phyloP scores from a whole-genome alignment of 2,888 invertebrate species.

The Pinctada fucata region DNA sequence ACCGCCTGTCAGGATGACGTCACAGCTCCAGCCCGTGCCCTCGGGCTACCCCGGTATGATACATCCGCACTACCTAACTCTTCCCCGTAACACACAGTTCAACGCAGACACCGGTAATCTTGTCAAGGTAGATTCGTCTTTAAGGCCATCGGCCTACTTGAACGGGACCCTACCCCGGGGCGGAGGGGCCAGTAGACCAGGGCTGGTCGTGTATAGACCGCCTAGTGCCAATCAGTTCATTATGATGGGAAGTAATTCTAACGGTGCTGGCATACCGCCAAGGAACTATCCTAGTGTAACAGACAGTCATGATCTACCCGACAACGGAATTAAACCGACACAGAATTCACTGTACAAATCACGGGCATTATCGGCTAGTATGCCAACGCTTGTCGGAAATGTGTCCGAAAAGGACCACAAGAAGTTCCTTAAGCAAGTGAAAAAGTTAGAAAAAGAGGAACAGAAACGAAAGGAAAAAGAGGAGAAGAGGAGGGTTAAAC shows the following conservation, averaged over 20 bases:
- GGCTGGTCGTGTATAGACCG: constrained; percentile 50
- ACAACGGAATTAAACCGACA: constrained; percentile 9
- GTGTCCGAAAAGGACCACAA: constrained; percentile 61
- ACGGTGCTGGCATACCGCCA: constrained; percentile 33
- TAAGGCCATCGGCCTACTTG: constrained; percentile 24
- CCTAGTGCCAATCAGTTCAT: constrained; percentile 45
- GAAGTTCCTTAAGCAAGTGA: constrained; percentile 59
- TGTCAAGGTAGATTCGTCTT: constrained; percentile 20
- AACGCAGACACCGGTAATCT: constrained; percentile 21
- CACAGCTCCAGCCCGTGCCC: constrained; percentile 27
- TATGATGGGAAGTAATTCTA: constrained; percentile 49
- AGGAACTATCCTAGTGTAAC: constrained; percentile 33
- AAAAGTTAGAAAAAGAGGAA: constrained; percentile 65
- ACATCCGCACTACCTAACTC: constrained; percentile 42
- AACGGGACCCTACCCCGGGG: constrained; percentile 34
- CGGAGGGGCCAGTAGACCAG: constrained; percentile 23
- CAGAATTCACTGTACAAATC: constrained; percentile 52
- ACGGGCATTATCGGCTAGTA: constrained; percentile 60
- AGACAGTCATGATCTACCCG: constrained; percentile 26
- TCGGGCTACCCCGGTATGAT: constrained; percentile 37
- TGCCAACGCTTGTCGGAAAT: constrained; percentile 61
- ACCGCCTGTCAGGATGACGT: constrained; percentile 21
- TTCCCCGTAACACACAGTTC: constrained; percentile 37
- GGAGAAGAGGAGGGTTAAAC: constrained; percentile 61
- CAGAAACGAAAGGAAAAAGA: constrained; percentile 62